Base-by-base conservation (phyloP, 2,888 invertebrate species). In the Leptopterna dolabrata region DNA sequence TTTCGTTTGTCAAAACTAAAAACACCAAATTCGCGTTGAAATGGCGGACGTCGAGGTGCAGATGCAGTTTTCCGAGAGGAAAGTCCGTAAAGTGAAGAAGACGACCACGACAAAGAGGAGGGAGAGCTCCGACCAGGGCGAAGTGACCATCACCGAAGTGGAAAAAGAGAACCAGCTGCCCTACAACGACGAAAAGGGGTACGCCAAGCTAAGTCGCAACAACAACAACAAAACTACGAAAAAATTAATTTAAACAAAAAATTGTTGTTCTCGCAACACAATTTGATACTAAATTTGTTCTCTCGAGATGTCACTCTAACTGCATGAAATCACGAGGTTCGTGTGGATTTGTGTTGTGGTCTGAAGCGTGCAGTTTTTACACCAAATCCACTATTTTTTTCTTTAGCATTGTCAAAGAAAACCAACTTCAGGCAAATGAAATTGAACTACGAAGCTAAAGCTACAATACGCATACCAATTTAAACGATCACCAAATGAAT, bases 1-100 rank as follows among this genome's bases (percentile, higher is more conserved):
- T 45, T 55, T n/a, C 19, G 16, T 55, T 55, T 55, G 1, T 55
- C 43, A 11, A 81, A 81, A 3, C 27, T n/a, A 27, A 73, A 43
- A 41, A 86, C 78, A 27, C 19, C 27, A 78, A 78, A 78, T 41
- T 41, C n/a, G 36, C 43, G 70, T 36, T 36, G 80, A 55, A 87
- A 97, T 97, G 97, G 97, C 96, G 92, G 97, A 97, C 94, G 97
- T 97, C 91, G 97, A 97, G 93, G 95, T 96, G 90, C 95, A 96
- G 94, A 95, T 96, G 94, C 95, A 96, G 93, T 95, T 94, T 92
- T 95, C 96, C 92, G 96, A 95, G 92, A 95, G 95, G 93, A 95
- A 97, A 93, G 95, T 96, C 92, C 96, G 96, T 93, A 97, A 97
- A 94, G 96, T 96, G 93, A 97, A 97, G 94, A 97, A 97, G 94